Evolutionary conservation across 2,888 invertebrate species (phyloP).

Genomic region (Oscheius sp.): DNA sequence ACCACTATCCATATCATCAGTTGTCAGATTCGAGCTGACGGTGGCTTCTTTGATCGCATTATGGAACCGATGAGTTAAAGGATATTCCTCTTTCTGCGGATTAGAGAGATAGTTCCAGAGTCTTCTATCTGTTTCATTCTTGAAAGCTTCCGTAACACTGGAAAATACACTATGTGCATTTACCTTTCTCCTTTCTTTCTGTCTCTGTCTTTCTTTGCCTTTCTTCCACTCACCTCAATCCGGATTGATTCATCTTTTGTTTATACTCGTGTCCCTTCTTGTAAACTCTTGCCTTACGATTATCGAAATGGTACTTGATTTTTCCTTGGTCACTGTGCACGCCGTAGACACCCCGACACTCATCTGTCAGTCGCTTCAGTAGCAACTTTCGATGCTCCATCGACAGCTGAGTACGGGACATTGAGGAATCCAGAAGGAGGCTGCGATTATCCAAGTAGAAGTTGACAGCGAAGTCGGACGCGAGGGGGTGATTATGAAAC

Average conservation of each 20-base stretch:
- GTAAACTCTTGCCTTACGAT: background rate
- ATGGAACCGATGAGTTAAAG: background rate
- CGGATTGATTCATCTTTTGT: background rate
- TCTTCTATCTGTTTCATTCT: background rate
- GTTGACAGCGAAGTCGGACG: constrained; percentile 9
- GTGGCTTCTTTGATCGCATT: background rate
- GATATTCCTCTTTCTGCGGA: background rate
- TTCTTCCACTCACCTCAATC: background rate
- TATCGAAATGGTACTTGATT: constrained; percentile 27
- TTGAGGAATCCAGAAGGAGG: constrained; percentile 12
- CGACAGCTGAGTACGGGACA: background rate
- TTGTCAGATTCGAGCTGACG: too few relatives aligned
- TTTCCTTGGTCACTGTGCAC: background rate
- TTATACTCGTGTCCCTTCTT: constrained; percentile 11
- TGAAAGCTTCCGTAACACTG: background rate
- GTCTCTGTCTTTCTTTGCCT: too few relatives aligned
- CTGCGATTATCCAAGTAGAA: background rate
- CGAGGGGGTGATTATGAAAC: background rate
- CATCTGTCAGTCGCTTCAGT: background rate
- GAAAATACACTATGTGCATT: too few relatives aligned
- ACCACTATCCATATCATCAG: too few relatives aligned
- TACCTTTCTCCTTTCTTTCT: too few relatives aligned
- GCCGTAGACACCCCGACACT: background rate
- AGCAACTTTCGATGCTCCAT: background rate
- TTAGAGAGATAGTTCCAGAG: constrained; percentile 12